These are phyloP conservation scores for Castor canadensis DNA, from an alignment of 2,113 vertebrate genomes.

Conservation along the genomic window DNA sequence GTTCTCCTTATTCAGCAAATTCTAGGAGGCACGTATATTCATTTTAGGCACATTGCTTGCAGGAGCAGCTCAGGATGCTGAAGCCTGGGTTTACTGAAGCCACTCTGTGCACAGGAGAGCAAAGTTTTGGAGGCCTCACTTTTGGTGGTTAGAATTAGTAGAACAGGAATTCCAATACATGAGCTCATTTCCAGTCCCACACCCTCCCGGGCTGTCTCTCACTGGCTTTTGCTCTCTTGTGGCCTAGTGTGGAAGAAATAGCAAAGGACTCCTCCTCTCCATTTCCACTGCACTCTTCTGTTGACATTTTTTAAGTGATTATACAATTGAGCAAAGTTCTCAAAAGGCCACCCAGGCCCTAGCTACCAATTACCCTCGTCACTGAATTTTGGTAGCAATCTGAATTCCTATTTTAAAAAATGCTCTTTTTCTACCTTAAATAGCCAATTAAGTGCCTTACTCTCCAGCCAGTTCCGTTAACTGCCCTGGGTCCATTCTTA, in stretches of 20 bases:
- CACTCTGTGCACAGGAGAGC: neutral
- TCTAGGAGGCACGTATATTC: neutral
- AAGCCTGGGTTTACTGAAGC: neutral
- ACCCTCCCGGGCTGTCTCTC: too few relatives aligned
- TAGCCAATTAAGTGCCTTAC: slow-evolving; percentile 2
- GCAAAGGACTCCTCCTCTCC: neutral
- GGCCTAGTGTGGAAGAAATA: neutral
- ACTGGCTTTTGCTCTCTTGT: neutral
- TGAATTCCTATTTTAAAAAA: slow-evolving; percentile 26
- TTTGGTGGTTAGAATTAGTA: too few relatives aligned
- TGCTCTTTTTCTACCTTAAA: slow-evolving; percentile 9
- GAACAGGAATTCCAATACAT: neutral
- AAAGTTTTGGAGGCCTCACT: neutral
- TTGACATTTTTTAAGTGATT: slow-evolving; percentile 24
- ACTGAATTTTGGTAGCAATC: neutral
- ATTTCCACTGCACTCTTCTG: neutral
- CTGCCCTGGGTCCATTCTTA: neutral
- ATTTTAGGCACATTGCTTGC: neutral
- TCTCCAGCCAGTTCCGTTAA: neutral
- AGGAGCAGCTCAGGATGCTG: neutral
- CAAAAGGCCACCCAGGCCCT: neutral
- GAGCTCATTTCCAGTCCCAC: neutral
- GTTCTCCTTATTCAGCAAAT: neutral
- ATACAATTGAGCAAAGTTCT: slow-evolving; percentile 1
- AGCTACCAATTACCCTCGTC: slow-evolving; percentile 30